Conservation (phyloP, 1,140 invertebrate species). For the Acromyrmex charruanus region DNA sequence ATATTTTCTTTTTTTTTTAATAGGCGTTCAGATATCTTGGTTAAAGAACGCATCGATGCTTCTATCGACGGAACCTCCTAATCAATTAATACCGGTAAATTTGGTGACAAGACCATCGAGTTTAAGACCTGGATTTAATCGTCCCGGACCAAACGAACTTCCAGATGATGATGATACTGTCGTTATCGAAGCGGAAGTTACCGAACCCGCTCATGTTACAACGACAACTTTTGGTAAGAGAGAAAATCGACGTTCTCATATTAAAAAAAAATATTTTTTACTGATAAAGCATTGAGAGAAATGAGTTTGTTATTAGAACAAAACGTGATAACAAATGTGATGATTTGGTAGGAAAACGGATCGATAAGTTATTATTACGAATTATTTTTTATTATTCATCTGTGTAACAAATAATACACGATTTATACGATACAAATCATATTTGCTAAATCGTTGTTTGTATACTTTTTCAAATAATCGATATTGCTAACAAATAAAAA, state of each 20-base stretch:
- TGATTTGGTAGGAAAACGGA: no score
- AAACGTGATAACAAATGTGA: no score
- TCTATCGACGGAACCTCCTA: constrained; percentile 77
- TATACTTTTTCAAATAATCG: no score
- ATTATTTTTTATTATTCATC: no score
- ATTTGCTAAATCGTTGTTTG: no score
- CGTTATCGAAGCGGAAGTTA: constrained; percentile 82
- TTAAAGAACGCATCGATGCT: constrained; percentile 82
- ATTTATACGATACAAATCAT: no score
- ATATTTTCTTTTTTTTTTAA: neutral
- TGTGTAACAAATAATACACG: no score
- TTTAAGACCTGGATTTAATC: constrained; percentile 70
- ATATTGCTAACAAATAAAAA: no score
- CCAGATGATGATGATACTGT: constrained; percentile 82
- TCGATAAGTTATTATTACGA: no score
- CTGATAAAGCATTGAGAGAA: no score
- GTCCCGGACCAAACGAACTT: constrained; percentile 73
- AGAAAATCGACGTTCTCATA: neutral
- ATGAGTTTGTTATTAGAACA: no score
- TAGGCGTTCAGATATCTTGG: constrained; percentile 84
- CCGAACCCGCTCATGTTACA: constrained; percentile 75
- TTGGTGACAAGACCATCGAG: constrained; percentile 79
- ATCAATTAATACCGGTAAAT: constrained; percentile 78
- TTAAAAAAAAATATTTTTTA: neutral
- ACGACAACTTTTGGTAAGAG: constrained; percentile 66